phyloP scores from a whole-genome alignment of 2,113 vertebrate species.

The Amphiprion percula region DNA sequence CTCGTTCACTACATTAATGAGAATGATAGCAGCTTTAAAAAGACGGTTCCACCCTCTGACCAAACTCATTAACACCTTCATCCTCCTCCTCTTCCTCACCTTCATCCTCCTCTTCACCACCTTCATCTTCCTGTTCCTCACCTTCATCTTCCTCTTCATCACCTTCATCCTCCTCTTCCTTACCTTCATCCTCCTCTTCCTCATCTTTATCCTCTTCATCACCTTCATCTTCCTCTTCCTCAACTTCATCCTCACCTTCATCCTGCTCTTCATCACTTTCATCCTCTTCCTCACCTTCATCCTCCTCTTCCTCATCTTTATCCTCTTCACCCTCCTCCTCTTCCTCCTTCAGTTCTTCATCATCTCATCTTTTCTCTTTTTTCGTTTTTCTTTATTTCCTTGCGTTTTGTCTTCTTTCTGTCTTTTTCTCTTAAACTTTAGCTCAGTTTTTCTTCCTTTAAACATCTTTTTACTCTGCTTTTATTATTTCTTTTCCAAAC shows the following conservation, averaged over 20 bases:
- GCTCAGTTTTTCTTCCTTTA: too few relatives aligned
- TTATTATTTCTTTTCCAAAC: too few relatives aligned
- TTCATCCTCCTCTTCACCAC: background rate
- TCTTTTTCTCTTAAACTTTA: too few relatives aligned
- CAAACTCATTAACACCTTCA: conserved; percentile 99
- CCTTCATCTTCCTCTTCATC: background rate
- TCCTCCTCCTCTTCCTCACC: conserved; percentile 75
- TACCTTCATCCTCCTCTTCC: background rate
- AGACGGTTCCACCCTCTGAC: conserved; percentile 99
- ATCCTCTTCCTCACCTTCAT: conserved; percentile 17
- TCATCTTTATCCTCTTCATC: background rate
- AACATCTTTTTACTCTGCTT: too few relatives aligned
- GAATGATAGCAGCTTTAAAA: conserved; percentile 99
- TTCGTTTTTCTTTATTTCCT: background rate
- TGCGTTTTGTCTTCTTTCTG: too few relatives aligned
- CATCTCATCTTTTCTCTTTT: too few relatives aligned
- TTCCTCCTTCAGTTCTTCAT: background rate
- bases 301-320: background rate
- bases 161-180: background rate
- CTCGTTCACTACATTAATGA: conserved; percentile 99
- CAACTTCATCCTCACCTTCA: conserved; percentile 84
- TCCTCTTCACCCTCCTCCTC: background rate
- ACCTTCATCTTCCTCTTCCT: conserved; percentile 31
- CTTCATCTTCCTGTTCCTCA: conserved; percentile 13
- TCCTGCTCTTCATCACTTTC: conserved; percentile 71